Base-by-base conservation (phyloP, 2,888 invertebrate genomes). In the Brachypterus glaber region DNA sequence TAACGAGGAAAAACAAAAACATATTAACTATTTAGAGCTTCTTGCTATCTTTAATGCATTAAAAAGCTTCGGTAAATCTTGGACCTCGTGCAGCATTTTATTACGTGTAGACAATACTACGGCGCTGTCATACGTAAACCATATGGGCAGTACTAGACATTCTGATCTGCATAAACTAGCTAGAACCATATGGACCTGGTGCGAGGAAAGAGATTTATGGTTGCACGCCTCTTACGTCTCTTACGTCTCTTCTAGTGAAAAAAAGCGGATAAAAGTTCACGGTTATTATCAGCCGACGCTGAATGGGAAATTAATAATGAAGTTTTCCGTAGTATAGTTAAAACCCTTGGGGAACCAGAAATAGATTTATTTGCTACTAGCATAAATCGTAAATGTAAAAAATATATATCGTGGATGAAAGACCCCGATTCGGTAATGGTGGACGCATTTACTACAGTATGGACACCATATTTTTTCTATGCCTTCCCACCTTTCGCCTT, bases 291-390 rank as follows among this genome's bases (percentile, higher is more conserved):
- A 7, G 36, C 35, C 3, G 38, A 39, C 17, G 29, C 39, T 14
- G 39, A 35, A 21, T 35, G 33, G 33, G 13, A 18, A 15, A 26
- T 39, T 8, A 17, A 17, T 32, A 1, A 34, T n/a, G 11, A 21
- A 18, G 14, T 13, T 12, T 29, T 29, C 30, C 8, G 7, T 9
- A 7, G 7, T n/a, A 29, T 29, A 29, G 7, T 5, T 27, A 29
- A 17, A 21, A 13, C 14, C 7, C 36, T 40, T 12, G 40, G 36
- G n/a, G 4, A 17, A 25, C 37, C 37, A 24, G 18, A 24, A 7
- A 40, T 40, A 30, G 43, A 43, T 16, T 17, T 43, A 5, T 43
- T 43, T 30, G 43, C 43, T n/a, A 30, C 29, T 8, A 13, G 37
- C 17, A 12, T 33, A 14, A 43, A 40, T 33, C 13, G 30, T 14